These are phyloP conservation scores for Megastigmus dorsalis DNA, from an alignment of 2,888 invertebrate species.

Conservation along the genomic window DNA sequence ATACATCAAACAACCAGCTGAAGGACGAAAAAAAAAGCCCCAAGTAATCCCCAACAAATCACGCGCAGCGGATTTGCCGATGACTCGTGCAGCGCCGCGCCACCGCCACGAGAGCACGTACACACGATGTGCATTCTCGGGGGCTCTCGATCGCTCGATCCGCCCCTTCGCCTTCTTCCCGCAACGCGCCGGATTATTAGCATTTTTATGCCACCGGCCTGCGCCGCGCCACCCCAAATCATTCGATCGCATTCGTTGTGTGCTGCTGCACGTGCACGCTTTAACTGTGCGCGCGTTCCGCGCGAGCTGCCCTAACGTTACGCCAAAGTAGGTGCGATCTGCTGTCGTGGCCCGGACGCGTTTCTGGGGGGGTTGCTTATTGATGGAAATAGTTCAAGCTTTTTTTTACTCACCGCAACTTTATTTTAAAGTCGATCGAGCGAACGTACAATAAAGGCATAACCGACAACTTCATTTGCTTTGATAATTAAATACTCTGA, in stretches of 20 bases:
- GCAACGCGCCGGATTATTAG: conserved; percentile 41
- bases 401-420: not conserved
- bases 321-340: not conserved
- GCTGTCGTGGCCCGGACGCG: not conserved
- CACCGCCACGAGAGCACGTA: too few relatives aligned
- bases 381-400: not conserved
- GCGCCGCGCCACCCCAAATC: conserved; percentile 9
- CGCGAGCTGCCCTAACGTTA: not conserved
- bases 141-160: not conserved
- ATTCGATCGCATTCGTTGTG: conserved; percentile 8
- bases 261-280: conserved; percentile 25
- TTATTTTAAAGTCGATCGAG: not conserved
- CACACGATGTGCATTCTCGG: conserved; percentile 3
- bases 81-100: conserved; percentile 34
- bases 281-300: not conserved
- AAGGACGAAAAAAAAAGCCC: not conserved
- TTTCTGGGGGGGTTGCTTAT: not conserved
- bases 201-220: conserved; percentile 48
- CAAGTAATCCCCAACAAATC: conserved; percentile 47
- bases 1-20: conserved; percentile 2
- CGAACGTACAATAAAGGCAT: too few relatives aligned
- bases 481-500: too few relatives aligned
- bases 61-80: conserved; percentile 39
- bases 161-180: conserved; percentile 5
- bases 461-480: too few relatives aligned